Evolutionary conservation across 2,888 invertebrate genomes (phyloP).

Genomic region (Cyrtodaria siliqua): DNA sequence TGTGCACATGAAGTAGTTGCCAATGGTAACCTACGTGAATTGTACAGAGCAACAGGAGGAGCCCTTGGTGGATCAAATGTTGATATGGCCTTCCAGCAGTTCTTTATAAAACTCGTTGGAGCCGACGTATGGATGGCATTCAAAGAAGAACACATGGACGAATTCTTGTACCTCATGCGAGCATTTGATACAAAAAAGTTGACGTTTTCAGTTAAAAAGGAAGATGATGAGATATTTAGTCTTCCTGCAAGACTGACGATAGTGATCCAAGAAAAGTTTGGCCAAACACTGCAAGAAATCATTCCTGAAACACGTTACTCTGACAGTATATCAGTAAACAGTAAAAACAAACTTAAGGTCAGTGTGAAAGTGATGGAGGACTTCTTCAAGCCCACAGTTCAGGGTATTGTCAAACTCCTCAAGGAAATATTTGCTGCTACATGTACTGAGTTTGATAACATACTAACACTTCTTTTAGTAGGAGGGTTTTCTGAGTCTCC

Average conservation of each 20-base stretch:
- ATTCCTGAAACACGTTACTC: neutral
- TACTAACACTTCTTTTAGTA: slow-evolving; percentile 20
- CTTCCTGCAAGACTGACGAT: slow-evolving; percentile 4
- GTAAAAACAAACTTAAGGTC: slow-evolving; percentile 10
- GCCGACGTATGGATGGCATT: slow-evolving; percentile 17
- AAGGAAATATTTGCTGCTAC: slow-evolving; percentile 4
- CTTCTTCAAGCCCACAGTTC: slow-evolving; percentile 13
- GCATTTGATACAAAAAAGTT: slow-evolving; percentile 32
- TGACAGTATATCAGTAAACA: slow-evolving; percentile 1
- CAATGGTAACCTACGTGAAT: slow-evolving; percentile 19
- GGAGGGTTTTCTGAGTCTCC: slow-evolving; percentile 39
- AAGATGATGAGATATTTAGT: slow-evolving; percentile 3
- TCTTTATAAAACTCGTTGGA: slow-evolving; percentile 19
- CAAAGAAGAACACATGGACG: slow-evolving; percentile 18
- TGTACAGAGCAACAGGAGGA: slow-evolving; percentile 30
- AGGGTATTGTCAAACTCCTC: slow-evolving; percentile 18
- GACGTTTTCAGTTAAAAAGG: slow-evolving; percentile 3
- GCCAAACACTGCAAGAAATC: neutral
- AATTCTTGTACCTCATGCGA: slow-evolving; percentile 20
- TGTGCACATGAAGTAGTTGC: slow-evolving; percentile 35
- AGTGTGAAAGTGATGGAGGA: slow-evolving; percentile 3
- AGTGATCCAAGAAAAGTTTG: neutral
- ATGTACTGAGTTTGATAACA: neutral
- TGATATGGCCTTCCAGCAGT: slow-evolving; percentile 12
- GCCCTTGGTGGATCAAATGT: slow-evolving; percentile 27